Evolutionary conservation across 2,113 vertebrate genomes (phyloP).

Genomic region (Cervus canadensis): DNA sequence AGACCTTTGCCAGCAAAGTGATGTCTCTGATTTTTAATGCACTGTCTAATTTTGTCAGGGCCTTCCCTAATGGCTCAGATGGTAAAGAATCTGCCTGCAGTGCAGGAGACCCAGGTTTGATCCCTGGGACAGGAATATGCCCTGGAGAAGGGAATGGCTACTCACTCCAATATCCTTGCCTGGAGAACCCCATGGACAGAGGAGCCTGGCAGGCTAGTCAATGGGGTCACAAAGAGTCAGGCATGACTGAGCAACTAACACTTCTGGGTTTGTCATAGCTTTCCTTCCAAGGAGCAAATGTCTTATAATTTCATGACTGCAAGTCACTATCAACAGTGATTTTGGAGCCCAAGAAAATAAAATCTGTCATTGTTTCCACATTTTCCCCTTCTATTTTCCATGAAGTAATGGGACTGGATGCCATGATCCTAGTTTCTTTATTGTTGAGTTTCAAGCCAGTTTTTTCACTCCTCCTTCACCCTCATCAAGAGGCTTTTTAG

Average conservation of each 20-base stretch:
- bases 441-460: neutral
- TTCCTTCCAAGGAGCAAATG: neutral
- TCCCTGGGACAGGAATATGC: neutral
- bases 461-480: neutral
- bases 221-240: neutral
- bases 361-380: neutral
- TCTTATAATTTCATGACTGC: neutral
- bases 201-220: neutral
- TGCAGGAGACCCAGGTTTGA: neutral
- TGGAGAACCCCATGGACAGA: neutral
- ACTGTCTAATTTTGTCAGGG: neutral
- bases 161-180: neutral
- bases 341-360: neutral
- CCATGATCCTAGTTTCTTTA: neutral
- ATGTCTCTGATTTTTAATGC: neutral
- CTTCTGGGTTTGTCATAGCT: neutral
- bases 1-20: neutral
- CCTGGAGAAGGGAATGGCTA: neutral
- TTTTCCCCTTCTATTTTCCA: neutral
- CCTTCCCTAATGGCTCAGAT: neutral
- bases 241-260: neutral
- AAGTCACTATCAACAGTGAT: neutral
- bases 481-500: neutral
- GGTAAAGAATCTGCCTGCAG: neutral
- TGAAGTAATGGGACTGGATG: neutral